A percentile compares a stretch with the other conserved stretches of the same genome.
Evolutionary conservation across 2,797 vertebrate species (phyloP).

Genomic region (Hapalemur alaotrensis): DNA sequence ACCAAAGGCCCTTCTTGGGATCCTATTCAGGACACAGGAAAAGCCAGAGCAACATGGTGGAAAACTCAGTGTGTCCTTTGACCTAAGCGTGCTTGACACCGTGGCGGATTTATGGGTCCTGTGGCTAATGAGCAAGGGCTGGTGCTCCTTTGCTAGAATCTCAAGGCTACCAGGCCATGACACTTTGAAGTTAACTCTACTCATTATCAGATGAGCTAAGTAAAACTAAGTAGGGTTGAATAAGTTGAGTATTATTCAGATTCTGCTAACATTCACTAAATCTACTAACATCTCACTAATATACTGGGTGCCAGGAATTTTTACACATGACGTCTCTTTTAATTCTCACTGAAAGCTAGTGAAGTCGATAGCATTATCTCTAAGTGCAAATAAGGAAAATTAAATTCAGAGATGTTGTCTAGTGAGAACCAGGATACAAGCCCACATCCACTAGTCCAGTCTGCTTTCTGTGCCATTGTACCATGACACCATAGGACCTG

Average conservation of each 20-base stretch:
- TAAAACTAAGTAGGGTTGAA: neutral
- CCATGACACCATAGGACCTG: neutral
- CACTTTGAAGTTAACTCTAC: neutral
- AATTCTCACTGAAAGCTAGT: slow-evolving; percentile 1
- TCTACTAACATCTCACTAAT: neutral
- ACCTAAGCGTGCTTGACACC: neutral
- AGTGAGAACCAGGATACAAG: neutral
- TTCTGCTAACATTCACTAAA: neutral
- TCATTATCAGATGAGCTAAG: neutral
- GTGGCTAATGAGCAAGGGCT: neutral
- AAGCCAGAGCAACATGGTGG: neutral
- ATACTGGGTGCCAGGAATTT: neutral
- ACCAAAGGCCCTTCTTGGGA: slow-evolving; percentile 13
- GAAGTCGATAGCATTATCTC: neutral
- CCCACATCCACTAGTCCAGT: neutral
- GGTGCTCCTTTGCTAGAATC: neutral
- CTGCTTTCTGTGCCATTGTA: neutral
- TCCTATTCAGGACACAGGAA: neutral
- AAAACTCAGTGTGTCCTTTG: neutral
- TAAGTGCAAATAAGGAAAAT: neutral
- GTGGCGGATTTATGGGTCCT: neutral
- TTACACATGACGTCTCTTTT: neutral
- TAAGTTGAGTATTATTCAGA: slow-evolving; percentile 9
- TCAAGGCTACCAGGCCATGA: neutral
- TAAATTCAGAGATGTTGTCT: neutral